Base-by-base conservation (phyloP, 2,113 vertebrate species). In the Etheostoma spectabile region DNA sequence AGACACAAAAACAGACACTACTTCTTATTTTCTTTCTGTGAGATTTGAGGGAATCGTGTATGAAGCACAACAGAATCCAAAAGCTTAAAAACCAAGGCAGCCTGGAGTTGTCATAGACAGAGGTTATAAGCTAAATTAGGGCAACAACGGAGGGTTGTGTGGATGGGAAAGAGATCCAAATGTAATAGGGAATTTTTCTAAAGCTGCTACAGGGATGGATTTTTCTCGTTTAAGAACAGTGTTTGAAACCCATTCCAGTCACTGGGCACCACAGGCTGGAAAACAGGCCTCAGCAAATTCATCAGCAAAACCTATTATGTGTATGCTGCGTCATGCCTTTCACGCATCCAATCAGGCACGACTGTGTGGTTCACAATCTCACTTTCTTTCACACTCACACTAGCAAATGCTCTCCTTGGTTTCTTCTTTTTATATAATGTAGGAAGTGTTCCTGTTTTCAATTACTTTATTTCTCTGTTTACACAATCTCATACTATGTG, bases 321-420 rank as follows among this genome's bases (percentile, higher is more conserved):
- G 60, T 16, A 15, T 78, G 62, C 77, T 61, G 69, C 21, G 8
- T 63, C 42, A 77, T 55, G 70, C 65, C 51, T 70, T 46, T 79
- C 66, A 77, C 42, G 82, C 38, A 72, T 60, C 46, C 75, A 80
- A 67, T 82, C 74, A 71, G 57, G 55, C 79, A 68, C 22, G 3
- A 68, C 84, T 73, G 85, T 80, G 66, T 60, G 64, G 21, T 67
- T 86, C 77, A 62, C 64, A 85, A 66, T 52, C 52, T 79, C 62
- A 53, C 35, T 49, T 72, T 66, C 56, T 65, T 61, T 78, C 48
- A 53, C 30, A 22, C 10, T 72, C 42, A 21, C 0, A 27, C 19
- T 8, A 6, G 10, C 61, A 62, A 78, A 63, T 62, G 4, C 15
- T 33, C 35, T n/a, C 12, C 65, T 70, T 48, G 19, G 30, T 59